phyloP scores from a whole-genome alignment of 1,140 invertebrate species.

The Dinoponera quadriceps region DNA sequence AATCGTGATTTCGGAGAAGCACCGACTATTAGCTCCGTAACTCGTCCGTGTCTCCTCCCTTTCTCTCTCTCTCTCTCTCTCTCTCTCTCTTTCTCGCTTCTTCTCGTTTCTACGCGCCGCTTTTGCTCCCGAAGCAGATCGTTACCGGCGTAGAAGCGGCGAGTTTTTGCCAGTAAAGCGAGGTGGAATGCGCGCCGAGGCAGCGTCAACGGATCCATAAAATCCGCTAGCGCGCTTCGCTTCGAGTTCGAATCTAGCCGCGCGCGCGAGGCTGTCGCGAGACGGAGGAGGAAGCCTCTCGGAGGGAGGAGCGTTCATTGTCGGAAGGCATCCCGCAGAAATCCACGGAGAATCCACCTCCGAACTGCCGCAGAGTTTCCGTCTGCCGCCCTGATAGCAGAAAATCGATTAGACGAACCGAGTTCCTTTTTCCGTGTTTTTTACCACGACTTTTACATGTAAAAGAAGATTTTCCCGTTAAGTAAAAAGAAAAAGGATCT shows the following conservation, averaged over 20 bases:
- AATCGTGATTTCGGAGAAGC: constrained; percentile 36
- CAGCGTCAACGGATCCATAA: constrained; percentile 60
- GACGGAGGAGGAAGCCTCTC: constrained; percentile 5
- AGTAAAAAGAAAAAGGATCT: no score
- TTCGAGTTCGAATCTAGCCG: constrained; percentile 20
- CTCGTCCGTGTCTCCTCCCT: constrained; percentile 9
- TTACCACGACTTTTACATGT: no score
- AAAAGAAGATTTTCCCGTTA: no score
- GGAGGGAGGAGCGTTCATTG: neutral
- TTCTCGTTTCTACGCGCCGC: neutral
- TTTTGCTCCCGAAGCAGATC: constrained; percentile 8
- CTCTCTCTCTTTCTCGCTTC: neutral
- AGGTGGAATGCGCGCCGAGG: constrained; percentile 48
- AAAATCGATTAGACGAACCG: no score
- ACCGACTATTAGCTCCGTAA: constrained; percentile 15
- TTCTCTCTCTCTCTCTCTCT: neutral
- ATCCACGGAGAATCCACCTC: constrained; percentile 2
- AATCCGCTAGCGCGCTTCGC: constrained; percentile 27
- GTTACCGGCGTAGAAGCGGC: constrained; percentile 46
- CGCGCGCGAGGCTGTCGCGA: neutral
- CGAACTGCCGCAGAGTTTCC: neutral
- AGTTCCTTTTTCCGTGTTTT: no score
- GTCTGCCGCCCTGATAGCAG: no score
- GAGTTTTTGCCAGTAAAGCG: constrained; percentile 58
- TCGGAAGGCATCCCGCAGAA: constrained; percentile 16